Conservation (phyloP, 2,113 vertebrate genomes). For the Paraplagusia blochii region DNA sequence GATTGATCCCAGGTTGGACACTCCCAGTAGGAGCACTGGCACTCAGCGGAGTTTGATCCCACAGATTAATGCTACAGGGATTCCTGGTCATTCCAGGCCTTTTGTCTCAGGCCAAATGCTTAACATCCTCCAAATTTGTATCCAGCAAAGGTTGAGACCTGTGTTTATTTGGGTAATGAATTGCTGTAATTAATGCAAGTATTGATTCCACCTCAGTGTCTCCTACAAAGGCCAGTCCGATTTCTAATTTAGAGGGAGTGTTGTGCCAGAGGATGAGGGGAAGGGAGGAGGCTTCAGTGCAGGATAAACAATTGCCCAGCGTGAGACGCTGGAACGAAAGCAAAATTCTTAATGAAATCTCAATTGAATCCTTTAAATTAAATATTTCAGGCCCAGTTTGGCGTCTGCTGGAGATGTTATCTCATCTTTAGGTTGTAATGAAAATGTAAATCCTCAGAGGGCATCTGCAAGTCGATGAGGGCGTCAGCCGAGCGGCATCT, state of each 20-base stretch:
- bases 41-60: slow-evolving; percentile 84
- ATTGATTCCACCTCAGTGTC: slow-evolving; percentile 90
- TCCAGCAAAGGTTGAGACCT: slow-evolving; percentile 85
- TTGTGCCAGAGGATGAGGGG: slow-evolving; percentile 58
- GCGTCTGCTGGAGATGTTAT: slow-evolving; percentile 31
- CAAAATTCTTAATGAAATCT: slow-evolving; percentile 83
- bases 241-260: slow-evolving; percentile 94
- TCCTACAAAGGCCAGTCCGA: slow-evolving; percentile 88
- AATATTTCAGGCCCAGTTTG: slow-evolving; percentile 61
- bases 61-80: slow-evolving; percentile 87
- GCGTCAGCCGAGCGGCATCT: slow-evolving; percentile 65
- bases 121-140: slow-evolving; percentile 82
- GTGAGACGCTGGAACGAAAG: slow-evolving; percentile 61
- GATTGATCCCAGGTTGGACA: slow-evolving; percentile 84
- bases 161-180: slow-evolving; percentile 98
- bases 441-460: slow-evolving; percentile 80
- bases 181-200: slow-evolving; percentile 95
- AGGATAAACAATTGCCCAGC: slow-evolving; percentile 75
- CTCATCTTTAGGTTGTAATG: slow-evolving; percentile 68
- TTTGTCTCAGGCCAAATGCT: slow-evolving; percentile 86
- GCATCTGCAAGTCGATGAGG: slow-evolving; percentile 62
- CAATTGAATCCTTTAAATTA: slow-evolving; percentile 83
- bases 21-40: slow-evolving; percentile 83
- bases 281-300: slow-evolving; percentile 59
- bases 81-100: slow-evolving; percentile 76